Base-by-base conservation (phyloP, 2,888 invertebrate species). In the Eristalis tenax region DNA sequence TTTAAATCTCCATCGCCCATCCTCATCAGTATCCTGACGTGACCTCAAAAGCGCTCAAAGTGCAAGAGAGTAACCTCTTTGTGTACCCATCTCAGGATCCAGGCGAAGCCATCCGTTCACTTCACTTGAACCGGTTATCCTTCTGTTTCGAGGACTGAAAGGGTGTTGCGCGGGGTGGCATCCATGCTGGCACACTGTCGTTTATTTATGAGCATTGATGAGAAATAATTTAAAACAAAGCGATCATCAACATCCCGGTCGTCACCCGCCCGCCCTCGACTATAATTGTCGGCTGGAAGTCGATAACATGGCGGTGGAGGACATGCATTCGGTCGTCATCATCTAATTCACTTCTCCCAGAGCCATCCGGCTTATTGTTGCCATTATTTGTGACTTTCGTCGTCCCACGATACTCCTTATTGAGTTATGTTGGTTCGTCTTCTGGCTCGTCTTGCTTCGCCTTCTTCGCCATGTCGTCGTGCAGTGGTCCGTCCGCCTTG, bases 111-210 rank as follows among this genome's bases (percentile, higher is more conserved):
- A 65, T 26, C 68, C 43, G 11, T 69, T 18, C 65, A 35, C 38
- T 38, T 13, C 38, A 78, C 85, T 86, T 82, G 85, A 82, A 86
- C 77, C 77, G 38, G 61, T 66, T 71, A 71, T 79, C 75, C 83
- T 50, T 57, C 32, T 5, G 22, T 23, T 18, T 8, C 32, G 32
- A 8, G 32, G 32, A 32, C 32, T 32, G 32, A 32, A 32, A 0
- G 8, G 13, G 40, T 13, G 32, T 10, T 32, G 28, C 28, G 5
- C 28, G 26, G 22, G 38, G 64, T 8, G 26, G 22, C 56, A 23
- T 18, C 11, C 59, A 11, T 57, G n/a, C 64, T 26, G 38, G 22
- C 22, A 32, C 66, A 26, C 26, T 26, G 22, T 23, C 26, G 43
- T 26, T 38, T 69, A 74, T 74, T 81, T 74, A 81, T 69, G 57